Conservation (phyloP, 1,140 invertebrate genomes). For the Nomia melanderi region DNA sequence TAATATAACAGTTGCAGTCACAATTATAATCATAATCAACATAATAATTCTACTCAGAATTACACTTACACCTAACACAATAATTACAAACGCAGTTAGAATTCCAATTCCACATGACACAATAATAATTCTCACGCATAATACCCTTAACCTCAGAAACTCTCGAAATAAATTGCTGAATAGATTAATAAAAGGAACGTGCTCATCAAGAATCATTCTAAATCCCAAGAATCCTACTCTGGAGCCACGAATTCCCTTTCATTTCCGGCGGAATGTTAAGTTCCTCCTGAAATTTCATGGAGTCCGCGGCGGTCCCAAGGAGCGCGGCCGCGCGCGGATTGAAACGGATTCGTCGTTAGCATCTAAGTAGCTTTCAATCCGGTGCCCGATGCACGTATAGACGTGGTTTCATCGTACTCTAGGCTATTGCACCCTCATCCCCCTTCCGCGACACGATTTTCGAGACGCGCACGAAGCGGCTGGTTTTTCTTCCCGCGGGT, state of each 20-base stretch:
- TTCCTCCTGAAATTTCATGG: constrained; percentile 27
- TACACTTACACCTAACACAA: no score
- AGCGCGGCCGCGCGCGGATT: background rate
- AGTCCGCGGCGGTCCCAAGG: background rate
- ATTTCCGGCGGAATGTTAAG: constrained; percentile 4
- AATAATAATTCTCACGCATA: no score
- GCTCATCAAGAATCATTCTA: background rate
- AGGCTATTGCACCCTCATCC: no score
- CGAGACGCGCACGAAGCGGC: background rate
- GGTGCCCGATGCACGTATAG: constrained; percentile 17
- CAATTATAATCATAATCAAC: no score
- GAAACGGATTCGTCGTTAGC: constrained; percentile 41
- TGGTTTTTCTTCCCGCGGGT: constrained; percentile 2
- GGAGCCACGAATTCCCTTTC: background rate
- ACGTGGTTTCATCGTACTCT: no score
- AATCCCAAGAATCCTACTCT: background rate
- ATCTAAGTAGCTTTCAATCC: constrained; percentile 34
- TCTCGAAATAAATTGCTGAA: no score
- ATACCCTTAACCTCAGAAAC: no score
- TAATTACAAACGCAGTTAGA: no score
- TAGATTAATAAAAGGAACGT: no score
- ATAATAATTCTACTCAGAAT: no score
- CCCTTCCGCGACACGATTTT: constrained; percentile 40
- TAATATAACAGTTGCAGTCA: no score
- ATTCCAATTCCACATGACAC: no score